These are phyloP conservation scores for Nomia melanderi DNA, from an alignment of 1,140 invertebrate species.

Conservation along the genomic window DNA sequence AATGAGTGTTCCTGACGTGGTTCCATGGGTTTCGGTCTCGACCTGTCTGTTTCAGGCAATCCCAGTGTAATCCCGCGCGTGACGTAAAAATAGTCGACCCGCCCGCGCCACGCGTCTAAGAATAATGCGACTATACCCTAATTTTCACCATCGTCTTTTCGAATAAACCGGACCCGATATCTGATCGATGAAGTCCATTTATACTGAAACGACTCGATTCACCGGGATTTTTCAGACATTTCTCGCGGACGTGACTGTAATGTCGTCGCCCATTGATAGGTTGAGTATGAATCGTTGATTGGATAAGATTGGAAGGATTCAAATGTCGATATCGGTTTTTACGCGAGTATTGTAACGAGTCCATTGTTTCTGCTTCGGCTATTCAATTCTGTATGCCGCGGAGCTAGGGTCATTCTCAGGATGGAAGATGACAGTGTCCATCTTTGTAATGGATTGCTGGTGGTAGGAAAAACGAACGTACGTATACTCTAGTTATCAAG, in stretches of 20 bases:
- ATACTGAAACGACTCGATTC: not conserved
- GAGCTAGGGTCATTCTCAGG: not conserved
- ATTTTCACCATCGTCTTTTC: not conserved
- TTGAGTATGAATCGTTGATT: not conserved
- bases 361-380: not conserved
- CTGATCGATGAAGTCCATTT: slow-evolving; percentile 12
- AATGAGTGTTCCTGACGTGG: not conserved
- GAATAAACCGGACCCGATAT: not conserved
- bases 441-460: not conserved
- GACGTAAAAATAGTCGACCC: slow-evolving; percentile 19
- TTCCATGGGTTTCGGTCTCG: not conserved
- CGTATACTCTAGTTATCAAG: too few species aligned
- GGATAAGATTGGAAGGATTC: not conserved
- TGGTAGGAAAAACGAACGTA: too few species aligned
- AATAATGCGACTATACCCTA: slow-evolving; percentile 1
- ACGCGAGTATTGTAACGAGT: not conserved
- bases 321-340: not conserved
- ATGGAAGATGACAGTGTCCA: not conserved
- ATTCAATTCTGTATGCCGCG: too few species aligned
- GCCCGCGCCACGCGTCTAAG: not conserved
- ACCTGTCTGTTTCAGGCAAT: not conserved
- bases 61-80: not conserved
- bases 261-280: too few species aligned
- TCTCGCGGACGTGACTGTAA: not conserved
- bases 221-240: too few species aligned